These are phyloP conservation scores for Rhinogobius similis DNA, from an alignment of 2,113 vertebrate species.

Conservation along the genomic window DNA sequence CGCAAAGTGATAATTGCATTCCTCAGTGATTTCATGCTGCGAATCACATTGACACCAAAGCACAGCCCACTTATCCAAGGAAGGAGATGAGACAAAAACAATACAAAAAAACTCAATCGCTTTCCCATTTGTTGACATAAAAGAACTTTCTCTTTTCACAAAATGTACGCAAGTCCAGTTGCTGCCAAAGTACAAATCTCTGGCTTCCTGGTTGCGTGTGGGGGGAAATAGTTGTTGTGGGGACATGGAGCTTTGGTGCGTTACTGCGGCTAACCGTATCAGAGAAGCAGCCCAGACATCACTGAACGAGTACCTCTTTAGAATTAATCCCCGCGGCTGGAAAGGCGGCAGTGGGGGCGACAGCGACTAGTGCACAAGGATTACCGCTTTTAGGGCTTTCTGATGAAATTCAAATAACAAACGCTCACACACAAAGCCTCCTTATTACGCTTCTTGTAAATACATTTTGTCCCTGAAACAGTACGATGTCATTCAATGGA, in stretches of 20 bases:
- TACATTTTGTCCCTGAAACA: constrained; percentile 17
- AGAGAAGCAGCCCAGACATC: constrained; percentile 61
- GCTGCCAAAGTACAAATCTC: constrained; percentile 49
- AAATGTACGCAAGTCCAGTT: constrained; percentile 48
- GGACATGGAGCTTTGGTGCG: constrained; percentile 45
- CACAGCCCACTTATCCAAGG: constrained; percentile 51
- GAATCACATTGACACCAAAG: constrained; percentile 62
- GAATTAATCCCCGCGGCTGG: constrained; percentile 61
- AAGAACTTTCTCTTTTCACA: constrained; percentile 14
- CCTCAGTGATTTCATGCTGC: constrained; percentile 68
- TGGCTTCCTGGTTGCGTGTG: constrained; percentile 30
- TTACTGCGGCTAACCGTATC: constrained; percentile 58
- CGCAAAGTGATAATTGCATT: constrained; percentile 76
- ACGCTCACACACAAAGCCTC: constrained; percentile 51
- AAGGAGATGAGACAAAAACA: constrained; percentile 70
- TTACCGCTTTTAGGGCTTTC: constrained; percentile 69
- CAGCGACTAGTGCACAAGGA: constrained; percentile 56
- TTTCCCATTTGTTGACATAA: constrained; percentile 47
- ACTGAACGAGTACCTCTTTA: constrained; percentile 65
- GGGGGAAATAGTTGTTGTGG: constrained; percentile 38
- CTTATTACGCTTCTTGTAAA: neutral
- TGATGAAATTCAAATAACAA: constrained; percentile 69
- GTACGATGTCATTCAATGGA: constrained; percentile 36
- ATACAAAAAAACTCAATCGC: constrained; percentile 59
- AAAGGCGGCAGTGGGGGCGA: constrained; percentile 4